A percentile compares a stretch with the other conserved stretches of the same genome.
These are phyloP conservation scores for Phyllotreta cruciferae DNA, from an alignment of 2,888 invertebrate species.

Conservation along the genomic window DNA sequence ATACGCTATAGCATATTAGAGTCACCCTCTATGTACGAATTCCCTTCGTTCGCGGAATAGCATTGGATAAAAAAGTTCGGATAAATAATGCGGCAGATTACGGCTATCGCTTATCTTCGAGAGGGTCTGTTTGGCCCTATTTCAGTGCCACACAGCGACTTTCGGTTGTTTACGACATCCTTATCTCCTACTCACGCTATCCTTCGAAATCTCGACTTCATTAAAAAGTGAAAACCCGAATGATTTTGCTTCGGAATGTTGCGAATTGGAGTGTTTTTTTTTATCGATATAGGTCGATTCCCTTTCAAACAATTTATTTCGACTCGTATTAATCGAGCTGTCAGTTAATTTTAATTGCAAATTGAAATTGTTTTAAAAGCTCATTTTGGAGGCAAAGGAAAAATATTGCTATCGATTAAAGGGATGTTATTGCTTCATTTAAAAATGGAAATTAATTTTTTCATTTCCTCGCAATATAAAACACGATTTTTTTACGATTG, in stretches of 20 bases:
- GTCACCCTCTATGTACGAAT: constrained; percentile 25
- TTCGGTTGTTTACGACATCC: constrained; percentile 53
- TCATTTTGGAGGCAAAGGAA: no score
- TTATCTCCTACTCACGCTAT: constrained; percentile 48
- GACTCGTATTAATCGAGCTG: no score
- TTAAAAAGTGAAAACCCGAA: constrained; percentile 25
- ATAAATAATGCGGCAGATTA: constrained; percentile 57
- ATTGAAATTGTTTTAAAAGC: no score
- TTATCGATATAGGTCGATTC: no score
- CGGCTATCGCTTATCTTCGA: constrained; percentile 56
- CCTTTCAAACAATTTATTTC: no score
- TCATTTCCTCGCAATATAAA: no score
- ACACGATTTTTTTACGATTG: no score
- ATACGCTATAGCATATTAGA: background rate
- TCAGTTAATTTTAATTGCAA: no score
- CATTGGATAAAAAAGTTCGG: constrained; percentile 38
- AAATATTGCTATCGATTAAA: no score
- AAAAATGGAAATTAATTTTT: no score
- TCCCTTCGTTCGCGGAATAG: constrained; percentile 30
- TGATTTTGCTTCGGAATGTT: background rate
- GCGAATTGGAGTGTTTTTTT: background rate
- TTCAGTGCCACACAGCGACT: constrained; percentile 35
- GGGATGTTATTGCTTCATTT: no score
- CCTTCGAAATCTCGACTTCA: constrained; percentile 27
- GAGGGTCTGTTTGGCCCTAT: constrained; percentile 35